phyloP scores from a whole-genome alignment of 2,888 invertebrate genomes.

The Hemicrepidius hirtus region DNA sequence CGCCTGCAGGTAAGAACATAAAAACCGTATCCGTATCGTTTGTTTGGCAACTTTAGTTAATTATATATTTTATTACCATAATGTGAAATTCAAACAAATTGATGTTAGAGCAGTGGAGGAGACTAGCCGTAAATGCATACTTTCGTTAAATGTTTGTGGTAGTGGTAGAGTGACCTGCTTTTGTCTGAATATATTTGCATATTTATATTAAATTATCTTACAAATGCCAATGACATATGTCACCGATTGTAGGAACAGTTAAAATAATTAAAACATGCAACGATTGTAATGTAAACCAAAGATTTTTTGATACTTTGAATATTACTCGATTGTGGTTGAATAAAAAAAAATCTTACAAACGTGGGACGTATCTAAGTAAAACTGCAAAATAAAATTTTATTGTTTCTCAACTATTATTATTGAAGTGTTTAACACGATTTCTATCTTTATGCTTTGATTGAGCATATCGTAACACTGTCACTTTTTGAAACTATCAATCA shows the following conservation, averaged over 20 bases:
- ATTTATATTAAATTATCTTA: conserved; percentile 30
- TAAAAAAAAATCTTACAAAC: not conserved
- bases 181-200: conserved; percentile 41
- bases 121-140: conserved; percentile 27
- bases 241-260: not conserved
- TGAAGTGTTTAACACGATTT: conserved; percentile 19
- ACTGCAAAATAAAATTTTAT: too few relatives aligned
- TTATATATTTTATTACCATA: conserved; percentile 25
- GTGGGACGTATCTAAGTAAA: too few relatives aligned
- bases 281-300: not conserved
- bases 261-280: conserved; percentile 5
- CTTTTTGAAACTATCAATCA: not conserved
- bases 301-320: not conserved
- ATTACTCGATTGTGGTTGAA: not conserved
- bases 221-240: conserved; percentile 42
- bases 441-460: not conserved
- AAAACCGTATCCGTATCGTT: conserved; percentile 35
- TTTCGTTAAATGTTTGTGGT: conserved; percentile 32
- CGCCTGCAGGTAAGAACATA: conserved; percentile 19
- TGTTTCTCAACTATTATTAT: conserved; percentile 24
- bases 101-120: conserved; percentile 5
- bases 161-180: conserved; percentile 39
- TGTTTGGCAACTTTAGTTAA: conserved; percentile 36
- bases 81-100: conserved; percentile 40
- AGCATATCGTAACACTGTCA: not conserved